Conservation (phyloP, 2,797 vertebrate species). For the Adelosebastes latens region DNA sequence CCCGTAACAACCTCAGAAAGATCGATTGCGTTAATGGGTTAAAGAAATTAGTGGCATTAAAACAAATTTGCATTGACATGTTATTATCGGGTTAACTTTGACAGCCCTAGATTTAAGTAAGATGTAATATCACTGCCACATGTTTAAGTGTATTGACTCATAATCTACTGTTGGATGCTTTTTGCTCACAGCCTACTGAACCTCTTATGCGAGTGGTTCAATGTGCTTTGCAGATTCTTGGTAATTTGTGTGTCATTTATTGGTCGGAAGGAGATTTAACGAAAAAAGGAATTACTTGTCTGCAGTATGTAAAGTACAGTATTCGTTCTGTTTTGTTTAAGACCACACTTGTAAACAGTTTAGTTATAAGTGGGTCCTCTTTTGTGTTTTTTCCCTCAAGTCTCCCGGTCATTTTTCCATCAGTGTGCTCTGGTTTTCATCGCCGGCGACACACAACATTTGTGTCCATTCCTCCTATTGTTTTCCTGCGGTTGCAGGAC, state of each 20-base stretch:
- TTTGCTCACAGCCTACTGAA: not conserved
- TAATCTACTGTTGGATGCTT: not conserved
- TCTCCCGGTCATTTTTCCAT: constrained; percentile 25
- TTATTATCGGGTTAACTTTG: no score
- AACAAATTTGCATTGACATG: no score
- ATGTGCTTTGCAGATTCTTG: not conserved
- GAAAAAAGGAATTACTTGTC: not conserved
- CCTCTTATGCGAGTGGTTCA: not conserved
- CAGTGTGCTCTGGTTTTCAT: constrained; percentile 45
- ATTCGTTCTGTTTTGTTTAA: constrained; percentile 22
- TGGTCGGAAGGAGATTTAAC: not conserved
- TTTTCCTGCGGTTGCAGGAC: constrained; percentile 25
- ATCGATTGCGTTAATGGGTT: no score
- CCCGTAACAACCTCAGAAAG: no score
- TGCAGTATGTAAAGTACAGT: not conserved
- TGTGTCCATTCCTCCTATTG: constrained; percentile 31
- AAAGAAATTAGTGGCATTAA: no score
- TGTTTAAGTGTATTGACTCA: constrained; percentile 16
- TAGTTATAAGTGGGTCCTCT: not conserved
- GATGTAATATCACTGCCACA: not conserved
- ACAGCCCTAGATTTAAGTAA: no score
- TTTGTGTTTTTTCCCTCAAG: constrained; percentile 24
- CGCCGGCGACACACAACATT: not conserved
- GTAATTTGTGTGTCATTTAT: not conserved
- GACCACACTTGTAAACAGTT: constrained; percentile 39